These are phyloP conservation scores for Phlogophora meticulosa DNA, from an alignment of 2,888 invertebrate genomes.

Conservation along the genomic window DNA sequence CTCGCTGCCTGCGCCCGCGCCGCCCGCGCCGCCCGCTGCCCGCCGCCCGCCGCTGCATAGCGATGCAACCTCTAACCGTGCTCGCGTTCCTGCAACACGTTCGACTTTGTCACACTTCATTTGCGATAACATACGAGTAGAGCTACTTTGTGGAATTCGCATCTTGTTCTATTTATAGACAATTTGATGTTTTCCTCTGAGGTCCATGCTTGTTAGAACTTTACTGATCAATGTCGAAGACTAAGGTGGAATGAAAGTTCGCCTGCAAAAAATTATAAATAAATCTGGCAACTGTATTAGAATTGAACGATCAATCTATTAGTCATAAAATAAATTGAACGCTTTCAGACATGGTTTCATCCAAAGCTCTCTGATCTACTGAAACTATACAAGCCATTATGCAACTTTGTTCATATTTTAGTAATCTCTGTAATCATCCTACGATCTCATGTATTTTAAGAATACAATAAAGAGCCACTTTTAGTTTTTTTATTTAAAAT, in stretches of 20 bases:
- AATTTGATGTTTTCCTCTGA: constrained; percentile 25
- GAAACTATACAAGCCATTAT: constrained; percentile 3
- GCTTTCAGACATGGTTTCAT: constrained; percentile 21
- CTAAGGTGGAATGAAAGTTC: constrained; percentile 7
- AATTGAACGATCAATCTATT: constrained; percentile 17
- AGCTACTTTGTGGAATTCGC: constrained; percentile 48
- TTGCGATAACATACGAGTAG: constrained; percentile 54
- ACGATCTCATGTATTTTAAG: background rate
- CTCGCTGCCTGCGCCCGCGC: constrained; percentile 62
- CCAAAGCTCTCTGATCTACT: background rate
- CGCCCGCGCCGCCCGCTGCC: constrained; percentile 61
- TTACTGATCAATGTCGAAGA: constrained; percentile 1
- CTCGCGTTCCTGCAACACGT: constrained; percentile 71
- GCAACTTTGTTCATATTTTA: constrained; percentile 2
- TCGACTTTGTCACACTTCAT: constrained; percentile 61
- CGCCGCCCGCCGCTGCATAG: constrained; percentile 71
- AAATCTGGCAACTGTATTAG: constrained; percentile 20
- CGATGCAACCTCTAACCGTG: constrained; percentile 80
- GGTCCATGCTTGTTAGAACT: constrained; percentile 7
- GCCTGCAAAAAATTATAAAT: constrained; percentile 9
- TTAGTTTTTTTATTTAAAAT: too few species aligned
- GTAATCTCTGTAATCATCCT: background rate
- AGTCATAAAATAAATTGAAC: constrained; percentile 31
- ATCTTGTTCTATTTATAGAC: constrained; percentile 46
- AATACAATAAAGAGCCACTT: background rate